Evolutionary conservation across 2,797 vertebrate species (phyloP).

Genomic region (Semotilus atromaculatus): DNA sequence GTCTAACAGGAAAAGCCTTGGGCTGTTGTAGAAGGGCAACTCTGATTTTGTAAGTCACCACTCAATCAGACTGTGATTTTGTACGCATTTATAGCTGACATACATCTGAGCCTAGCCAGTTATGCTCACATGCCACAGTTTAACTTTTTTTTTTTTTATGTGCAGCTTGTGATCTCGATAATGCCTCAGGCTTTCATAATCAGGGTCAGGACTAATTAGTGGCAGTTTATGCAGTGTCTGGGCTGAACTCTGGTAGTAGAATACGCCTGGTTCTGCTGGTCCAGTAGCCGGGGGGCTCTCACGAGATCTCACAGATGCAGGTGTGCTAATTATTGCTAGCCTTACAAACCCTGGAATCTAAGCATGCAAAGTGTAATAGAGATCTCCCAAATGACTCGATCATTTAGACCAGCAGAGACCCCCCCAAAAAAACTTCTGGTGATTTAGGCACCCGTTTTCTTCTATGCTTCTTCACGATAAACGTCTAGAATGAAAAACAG

Average conservation of each 20-base stretch:
- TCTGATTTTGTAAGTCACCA: constrained; percentile 30
- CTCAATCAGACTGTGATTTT: constrained; percentile 38
- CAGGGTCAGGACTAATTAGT: constrained; percentile 54
- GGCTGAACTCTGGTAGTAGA: constrained; percentile 20
- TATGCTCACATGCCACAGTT: constrained; percentile 28
- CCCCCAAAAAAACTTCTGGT: constrained; percentile 62
- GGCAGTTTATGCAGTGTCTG: constrained; percentile 23
- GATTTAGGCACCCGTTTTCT: constrained; percentile 71
- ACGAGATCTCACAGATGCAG: constrained; percentile 63
- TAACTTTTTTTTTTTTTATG: background rate
- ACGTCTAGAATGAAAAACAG: constrained; percentile 76
- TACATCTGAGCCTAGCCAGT: constrained; percentile 40
- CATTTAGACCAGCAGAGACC: constrained; percentile 69
- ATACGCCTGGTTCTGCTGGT: constrained; percentile 51
- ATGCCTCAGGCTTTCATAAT: constrained; percentile 50
- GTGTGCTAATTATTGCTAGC: constrained; percentile 68
- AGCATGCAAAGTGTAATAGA: constrained; percentile 65
- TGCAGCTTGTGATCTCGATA: constrained; percentile 42
- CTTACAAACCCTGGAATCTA: constrained; percentile 63
- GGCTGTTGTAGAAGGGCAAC: constrained; percentile 28
- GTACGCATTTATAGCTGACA: constrained; percentile 17
- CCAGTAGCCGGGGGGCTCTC: constrained; percentile 55
- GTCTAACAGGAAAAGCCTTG: constrained; percentile 35
- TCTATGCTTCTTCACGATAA: constrained; percentile 72
- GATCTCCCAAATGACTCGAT: constrained; percentile 72